Percentiles rank a stretch among this genome's conserved stretches.
phyloP scores from a whole-genome alignment of 2,888 invertebrate genomes.

The Acheta domesticus region DNA sequence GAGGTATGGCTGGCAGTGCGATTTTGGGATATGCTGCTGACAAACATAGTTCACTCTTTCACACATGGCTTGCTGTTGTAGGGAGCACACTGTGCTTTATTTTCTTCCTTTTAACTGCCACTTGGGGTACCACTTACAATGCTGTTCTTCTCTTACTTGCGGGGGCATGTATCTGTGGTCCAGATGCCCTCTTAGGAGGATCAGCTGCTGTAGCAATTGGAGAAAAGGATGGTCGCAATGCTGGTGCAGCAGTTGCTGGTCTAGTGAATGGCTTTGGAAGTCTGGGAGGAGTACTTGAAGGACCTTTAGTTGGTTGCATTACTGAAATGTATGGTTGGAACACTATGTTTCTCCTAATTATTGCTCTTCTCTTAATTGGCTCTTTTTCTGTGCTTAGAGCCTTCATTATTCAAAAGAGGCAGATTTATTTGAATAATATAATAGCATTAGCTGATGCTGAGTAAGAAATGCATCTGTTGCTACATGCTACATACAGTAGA shows the following conservation, averaged over 20 bases:
- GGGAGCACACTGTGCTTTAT: slow-evolving; percentile 33
- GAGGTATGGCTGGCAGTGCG: slow-evolving; percentile 50
- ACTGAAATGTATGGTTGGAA: slow-evolving; percentile 48
- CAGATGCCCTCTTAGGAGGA: slow-evolving; percentile 49
- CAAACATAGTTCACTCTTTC: slow-evolving; percentile 44
- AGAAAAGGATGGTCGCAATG: slow-evolving; percentile 47
- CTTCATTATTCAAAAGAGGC: slow-evolving; percentile 40
- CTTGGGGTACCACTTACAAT: slow-evolving; percentile 46
- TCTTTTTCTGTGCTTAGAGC: slow-evolving; percentile 46
- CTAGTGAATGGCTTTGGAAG: slow-evolving; percentile 51
- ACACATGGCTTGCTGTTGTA: slow-evolving; percentile 43
- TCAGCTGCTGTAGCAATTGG: slow-evolving; percentile 50
- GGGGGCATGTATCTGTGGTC: slow-evolving; percentile 50
- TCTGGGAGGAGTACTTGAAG: slow-evolving; percentile 50
- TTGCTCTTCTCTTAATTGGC: slow-evolving; percentile 45
- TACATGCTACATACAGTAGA: too few species aligned
- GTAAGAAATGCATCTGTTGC: too few species aligned
- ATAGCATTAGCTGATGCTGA: too few species aligned
- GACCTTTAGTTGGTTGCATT: slow-evolving; percentile 49
- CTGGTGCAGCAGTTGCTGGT: slow-evolving; percentile 49
- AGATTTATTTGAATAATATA: background rate
- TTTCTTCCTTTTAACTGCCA: slow-evolving; percentile 46
- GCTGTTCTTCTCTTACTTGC: slow-evolving; percentile 46
- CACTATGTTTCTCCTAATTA: slow-evolving; percentile 48
- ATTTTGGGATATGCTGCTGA: slow-evolving; percentile 48